Evolutionary conservation across 2,888 invertebrate genomes (phyloP).

Genomic region (Stictocephala bisonia): DNA sequence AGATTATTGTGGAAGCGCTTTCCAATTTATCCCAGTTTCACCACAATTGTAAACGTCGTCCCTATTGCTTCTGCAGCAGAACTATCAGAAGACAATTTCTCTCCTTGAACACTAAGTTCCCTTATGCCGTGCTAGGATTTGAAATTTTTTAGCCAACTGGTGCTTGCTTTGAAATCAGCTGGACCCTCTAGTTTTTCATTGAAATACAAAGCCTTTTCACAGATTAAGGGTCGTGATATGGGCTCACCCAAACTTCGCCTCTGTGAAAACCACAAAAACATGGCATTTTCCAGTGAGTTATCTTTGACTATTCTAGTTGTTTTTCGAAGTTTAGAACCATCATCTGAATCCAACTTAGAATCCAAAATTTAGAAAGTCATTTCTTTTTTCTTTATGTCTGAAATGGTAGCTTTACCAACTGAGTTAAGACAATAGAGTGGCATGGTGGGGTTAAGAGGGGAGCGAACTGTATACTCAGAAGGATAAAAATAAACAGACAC

Average conservation of each 20-base stretch:
- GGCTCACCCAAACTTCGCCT: constrained; percentile 24
- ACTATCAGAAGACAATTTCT: constrained; percentile 46
- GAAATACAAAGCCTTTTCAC: constrained; percentile 42
- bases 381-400: constrained; percentile 1
- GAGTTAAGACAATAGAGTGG: no score
- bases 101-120: constrained; percentile 55
- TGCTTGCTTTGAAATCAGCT: constrained; percentile 41
- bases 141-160: constrained; percentile 36
- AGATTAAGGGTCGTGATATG: constrained; percentile 39
- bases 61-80: constrained; percentile 50
- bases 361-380: not conserved
- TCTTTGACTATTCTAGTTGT: constrained; percentile 24
- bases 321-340: constrained; percentile 23
- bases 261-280: constrained; percentile 26
- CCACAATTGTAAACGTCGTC: constrained; percentile 59
- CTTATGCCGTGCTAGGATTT: constrained; percentile 51
- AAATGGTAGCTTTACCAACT: constrained; percentile 24
- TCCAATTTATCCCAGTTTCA: constrained; percentile 59
- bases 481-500: no score
- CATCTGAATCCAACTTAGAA: constrained; percentile 4
- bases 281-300: constrained; percentile 23
- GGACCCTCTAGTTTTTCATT: constrained; percentile 24
- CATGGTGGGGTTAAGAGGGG: no score
- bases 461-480: no score
- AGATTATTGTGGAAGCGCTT: constrained; percentile 57